Conservation (phyloP, 2,113 vertebrate genomes). For the Chroicocephalus ridibundus region DNA sequence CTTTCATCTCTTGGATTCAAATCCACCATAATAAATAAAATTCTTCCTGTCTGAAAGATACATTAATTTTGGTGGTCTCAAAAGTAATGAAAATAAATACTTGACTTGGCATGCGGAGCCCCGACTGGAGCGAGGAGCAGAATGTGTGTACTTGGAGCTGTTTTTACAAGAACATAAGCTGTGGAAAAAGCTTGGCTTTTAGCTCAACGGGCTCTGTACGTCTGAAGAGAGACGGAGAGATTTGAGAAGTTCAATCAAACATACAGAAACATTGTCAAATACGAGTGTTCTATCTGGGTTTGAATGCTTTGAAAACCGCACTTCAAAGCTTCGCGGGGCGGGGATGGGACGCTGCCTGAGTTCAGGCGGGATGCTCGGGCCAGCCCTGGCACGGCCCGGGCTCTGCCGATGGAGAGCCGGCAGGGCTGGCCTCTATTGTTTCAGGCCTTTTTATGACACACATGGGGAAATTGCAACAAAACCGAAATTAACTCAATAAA, state of each 20-base stretch:
- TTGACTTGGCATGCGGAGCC: constrained; percentile 62
- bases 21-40: constrained; percentile 75
- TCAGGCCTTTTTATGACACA: background rate
- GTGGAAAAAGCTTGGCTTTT: constrained; percentile 62
- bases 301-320: background rate
- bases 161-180: constrained; percentile 74
- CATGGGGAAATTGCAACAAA: background rate
- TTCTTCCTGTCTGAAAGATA: constrained; percentile 77
- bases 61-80: constrained; percentile 76
- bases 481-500: background rate
- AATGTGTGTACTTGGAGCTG: constrained; percentile 70
- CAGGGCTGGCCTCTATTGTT: background rate
- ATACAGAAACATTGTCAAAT: constrained; percentile 29
- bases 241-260: constrained; percentile 45
- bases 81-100: constrained; percentile 77
- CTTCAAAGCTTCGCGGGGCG: background rate
- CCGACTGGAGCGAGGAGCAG: constrained; percentile 60
- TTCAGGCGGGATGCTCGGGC: background rate
- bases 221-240: constrained; percentile 16
- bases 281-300: background rate
- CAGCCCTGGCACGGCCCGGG: background rate
- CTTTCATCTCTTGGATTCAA: constrained; percentile 73
- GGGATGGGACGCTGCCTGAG: background rate
- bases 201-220: background rate
- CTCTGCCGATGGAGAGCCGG: background rate